phyloP scores from a whole-genome alignment of 2,797 vertebrate genomes.

The Channa striata region DNA sequence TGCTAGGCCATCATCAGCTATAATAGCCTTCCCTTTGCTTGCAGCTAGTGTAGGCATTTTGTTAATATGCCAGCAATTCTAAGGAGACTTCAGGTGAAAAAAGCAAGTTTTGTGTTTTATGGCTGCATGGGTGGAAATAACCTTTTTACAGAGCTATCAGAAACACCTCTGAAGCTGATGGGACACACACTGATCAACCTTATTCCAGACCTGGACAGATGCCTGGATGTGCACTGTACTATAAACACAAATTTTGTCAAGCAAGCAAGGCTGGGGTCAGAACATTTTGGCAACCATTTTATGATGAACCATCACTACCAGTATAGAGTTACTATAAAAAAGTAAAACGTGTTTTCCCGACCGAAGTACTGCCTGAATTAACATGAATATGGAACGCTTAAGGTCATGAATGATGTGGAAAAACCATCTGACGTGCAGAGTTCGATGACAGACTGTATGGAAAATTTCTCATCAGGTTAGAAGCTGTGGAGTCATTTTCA shows the following conservation, averaged over 20 bases:
- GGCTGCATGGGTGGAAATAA: slow-evolving; percentile 31
- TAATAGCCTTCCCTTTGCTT: slow-evolving; percentile 47
- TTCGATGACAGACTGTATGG: too few species aligned
- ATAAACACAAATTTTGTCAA: slow-evolving; percentile 36
- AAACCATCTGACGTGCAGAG: too few species aligned
- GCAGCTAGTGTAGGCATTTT: slow-evolving; percentile 44
- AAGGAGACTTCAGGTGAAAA: slow-evolving; percentile 41
- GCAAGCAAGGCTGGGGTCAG: slow-evolving; percentile 32
- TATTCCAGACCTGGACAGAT: slow-evolving; percentile 48
- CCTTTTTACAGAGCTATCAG: slow-evolving; percentile 53
- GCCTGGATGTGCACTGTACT: slow-evolving; percentile 40
- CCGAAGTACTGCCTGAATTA: too few species aligned
- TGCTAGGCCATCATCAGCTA: slow-evolving; percentile 29
- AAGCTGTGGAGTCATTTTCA: too few species aligned
- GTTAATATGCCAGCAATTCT: slow-evolving; percentile 43
- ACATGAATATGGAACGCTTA: too few species aligned
- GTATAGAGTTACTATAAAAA: slow-evolving; percentile 39
- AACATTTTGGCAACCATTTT: slow-evolving; percentile 50
- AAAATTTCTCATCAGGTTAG: too few species aligned
- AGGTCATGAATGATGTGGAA: too few species aligned
- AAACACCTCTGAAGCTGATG: slow-evolving; percentile 39
- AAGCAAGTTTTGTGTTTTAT: slow-evolving; percentile 34
- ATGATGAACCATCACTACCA: slow-evolving; percentile 51
- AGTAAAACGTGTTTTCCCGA: too few species aligned
- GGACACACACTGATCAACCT: slow-evolving; percentile 36